These are phyloP conservation scores for Acyrthosiphon pisum DNA, from an alignment of 1,140 invertebrate species.

Conservation along the genomic window DNA sequence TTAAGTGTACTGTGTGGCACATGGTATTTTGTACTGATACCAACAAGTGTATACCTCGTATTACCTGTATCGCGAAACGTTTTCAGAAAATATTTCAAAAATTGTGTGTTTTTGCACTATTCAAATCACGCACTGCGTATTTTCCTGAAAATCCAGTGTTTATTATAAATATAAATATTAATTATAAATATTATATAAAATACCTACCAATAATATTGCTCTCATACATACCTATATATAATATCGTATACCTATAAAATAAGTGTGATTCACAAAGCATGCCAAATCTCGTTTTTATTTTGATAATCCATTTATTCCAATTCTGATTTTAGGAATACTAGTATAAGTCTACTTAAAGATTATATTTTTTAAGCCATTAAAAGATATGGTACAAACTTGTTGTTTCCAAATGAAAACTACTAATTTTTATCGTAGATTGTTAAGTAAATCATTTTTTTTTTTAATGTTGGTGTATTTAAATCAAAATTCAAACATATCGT, in stretches of 20 bases:
- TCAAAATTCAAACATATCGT: background rate
- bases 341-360: background rate
- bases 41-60: background rate
- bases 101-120: no score
- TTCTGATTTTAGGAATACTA: no score
- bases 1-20: background rate
- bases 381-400: background rate
- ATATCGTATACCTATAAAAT: no score
- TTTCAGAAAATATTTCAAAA: background rate
- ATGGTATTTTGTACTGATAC: background rate
- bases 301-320: no score
- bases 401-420: background rate
- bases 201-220: no score
- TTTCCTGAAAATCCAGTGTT: no score
- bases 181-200: no score
- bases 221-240: no score
- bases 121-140: no score
- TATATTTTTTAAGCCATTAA: background rate
- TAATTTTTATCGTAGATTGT: background rate
- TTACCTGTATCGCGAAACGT: background rate
- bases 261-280: no score
- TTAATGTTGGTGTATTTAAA: background rate
- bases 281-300: no score
- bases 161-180: no score
- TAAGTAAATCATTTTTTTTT: background rate